Evolutionary conservation across 2,888 invertebrate species (phyloP).

Genomic region (Ennomos fuscantarius): DNA sequence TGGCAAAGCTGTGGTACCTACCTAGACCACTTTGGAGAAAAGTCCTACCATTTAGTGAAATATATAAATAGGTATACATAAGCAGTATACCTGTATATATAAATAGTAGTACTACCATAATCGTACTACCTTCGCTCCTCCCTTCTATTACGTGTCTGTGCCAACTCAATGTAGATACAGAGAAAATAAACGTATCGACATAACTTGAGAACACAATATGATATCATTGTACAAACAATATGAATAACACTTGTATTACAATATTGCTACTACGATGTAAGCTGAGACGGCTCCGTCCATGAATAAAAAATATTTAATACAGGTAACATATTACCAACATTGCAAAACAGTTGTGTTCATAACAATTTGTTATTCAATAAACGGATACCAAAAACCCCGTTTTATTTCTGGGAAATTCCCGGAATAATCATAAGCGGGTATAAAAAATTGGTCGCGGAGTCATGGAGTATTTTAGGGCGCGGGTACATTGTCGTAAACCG

Average conservation of each 20-base stretch:
- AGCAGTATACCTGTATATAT: too few relatives aligned
- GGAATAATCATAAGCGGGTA: conserved; percentile 10
- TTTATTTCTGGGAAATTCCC: conserved; percentile 9
- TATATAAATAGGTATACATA: too few relatives aligned
- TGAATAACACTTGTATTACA: conserved; percentile 16
- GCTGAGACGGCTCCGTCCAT: too few relatives aligned
- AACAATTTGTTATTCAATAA: conserved; percentile 9
- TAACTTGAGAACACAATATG: conserved; percentile 14
- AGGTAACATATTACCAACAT: conserved; percentile 22
- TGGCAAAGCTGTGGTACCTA: too few relatives aligned
- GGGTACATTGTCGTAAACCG: conserved; percentile 35
- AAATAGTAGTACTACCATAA: too few relatives aligned
- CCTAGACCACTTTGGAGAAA: too few relatives aligned
- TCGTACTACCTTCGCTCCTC: too few relatives aligned
- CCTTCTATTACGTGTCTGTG: too few relatives aligned
- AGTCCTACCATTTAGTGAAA: too few relatives aligned
- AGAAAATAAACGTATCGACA: conserved; percentile 12
- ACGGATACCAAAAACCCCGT: conserved; percentile 6
- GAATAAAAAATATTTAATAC: conserved; percentile 8
- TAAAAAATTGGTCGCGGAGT: conserved; percentile 20
- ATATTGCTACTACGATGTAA: too few relatives aligned
- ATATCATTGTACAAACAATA: conserved; percentile 23
- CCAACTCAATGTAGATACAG: conserved; percentile 3
- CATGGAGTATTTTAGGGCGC: conserved; percentile 32
- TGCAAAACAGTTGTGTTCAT: conserved; percentile 16